phyloP scores from a whole-genome alignment of 2,888 invertebrate species.

The Orgyia antiqua region DNA sequence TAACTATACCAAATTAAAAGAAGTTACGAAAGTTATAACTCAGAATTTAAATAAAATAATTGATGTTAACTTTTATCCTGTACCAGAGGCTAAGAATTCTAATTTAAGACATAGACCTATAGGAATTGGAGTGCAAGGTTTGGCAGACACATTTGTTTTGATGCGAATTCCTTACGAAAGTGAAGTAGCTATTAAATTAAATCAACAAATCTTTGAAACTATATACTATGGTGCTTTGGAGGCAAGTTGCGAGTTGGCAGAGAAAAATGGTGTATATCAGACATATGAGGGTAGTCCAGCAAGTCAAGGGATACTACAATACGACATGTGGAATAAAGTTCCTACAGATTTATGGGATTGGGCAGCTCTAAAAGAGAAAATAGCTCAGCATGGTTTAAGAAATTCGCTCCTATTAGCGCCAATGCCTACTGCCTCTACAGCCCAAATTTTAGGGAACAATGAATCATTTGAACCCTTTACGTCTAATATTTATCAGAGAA shows the following conservation, averaged over 20 bases:
- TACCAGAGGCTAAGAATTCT: constrained; percentile 91
- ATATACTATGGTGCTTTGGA: constrained; percentile 98
- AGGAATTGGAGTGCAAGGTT: constrained; percentile 97
- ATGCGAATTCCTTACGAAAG: constrained; percentile 97
- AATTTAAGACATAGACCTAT: constrained; percentile 92
- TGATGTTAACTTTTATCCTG: constrained; percentile 96
- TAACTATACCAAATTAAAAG: constrained; percentile 91
- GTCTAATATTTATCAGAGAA: constrained; percentile 95
- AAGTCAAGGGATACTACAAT: constrained; percentile 96
- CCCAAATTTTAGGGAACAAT: constrained; percentile 99
- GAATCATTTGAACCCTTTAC: constrained; percentile 99
- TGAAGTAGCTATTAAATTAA: constrained; percentile 88
- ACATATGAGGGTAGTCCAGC: constrained; percentile 95
- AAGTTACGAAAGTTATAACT: constrained; percentile 93
- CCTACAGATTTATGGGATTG: constrained; percentile 95
- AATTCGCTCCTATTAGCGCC: constrained; percentile 97
- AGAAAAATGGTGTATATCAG: constrained; percentile 90
- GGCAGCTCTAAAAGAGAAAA: constrained; percentile 87
- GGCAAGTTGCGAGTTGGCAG: constrained; percentile 95
- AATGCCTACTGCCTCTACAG: constrained; percentile 99
- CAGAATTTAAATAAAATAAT: constrained; percentile 97
- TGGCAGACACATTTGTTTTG: constrained; percentile 97
- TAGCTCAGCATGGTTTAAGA: constrained; percentile 91
- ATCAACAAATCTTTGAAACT: constrained; percentile 98
- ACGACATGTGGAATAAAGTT: constrained; percentile 97